Conservation (phyloP, 2,888 invertebrate species). For the Torymus auratus region DNA sequence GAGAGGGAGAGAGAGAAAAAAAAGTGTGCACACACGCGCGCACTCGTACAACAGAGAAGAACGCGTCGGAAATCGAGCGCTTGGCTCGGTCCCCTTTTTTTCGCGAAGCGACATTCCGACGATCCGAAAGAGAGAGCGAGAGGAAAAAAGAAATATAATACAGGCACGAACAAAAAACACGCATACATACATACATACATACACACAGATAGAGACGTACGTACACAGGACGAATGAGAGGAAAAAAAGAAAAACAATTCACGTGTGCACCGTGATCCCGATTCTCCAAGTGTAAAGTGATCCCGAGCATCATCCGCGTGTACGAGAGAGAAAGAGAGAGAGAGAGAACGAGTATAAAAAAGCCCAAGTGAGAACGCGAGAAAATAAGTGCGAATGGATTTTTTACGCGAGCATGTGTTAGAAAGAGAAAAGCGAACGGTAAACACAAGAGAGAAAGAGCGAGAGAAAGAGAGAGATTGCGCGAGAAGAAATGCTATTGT, state of each 20-base stretch:
- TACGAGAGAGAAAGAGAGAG: constrained; percentile 51
- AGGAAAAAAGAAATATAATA: constrained; percentile 34
- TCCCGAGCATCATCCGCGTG: constrained; percentile 53
- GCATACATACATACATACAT: constrained; percentile 1
- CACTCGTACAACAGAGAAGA: not conserved
- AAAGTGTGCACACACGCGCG: not conserved
- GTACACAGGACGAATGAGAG: too few species aligned
- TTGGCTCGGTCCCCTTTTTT: constrained; percentile 15
- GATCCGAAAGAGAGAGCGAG: constrained; percentile 40
- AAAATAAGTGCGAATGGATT: constrained; percentile 59
- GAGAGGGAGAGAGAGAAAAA: not conserved
- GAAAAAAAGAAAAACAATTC: constrained; percentile 43
- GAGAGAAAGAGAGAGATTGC: constrained; percentile 19
- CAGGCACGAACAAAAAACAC: constrained; percentile 28
- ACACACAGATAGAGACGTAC: constrained; percentile 24
- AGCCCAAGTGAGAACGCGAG: constrained; percentile 49
- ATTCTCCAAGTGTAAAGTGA: constrained; percentile 57
- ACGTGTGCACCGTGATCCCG: constrained; percentile 54
- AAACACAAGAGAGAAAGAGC: constrained; percentile 8
- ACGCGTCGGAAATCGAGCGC: constrained; percentile 41
- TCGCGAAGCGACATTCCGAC: constrained; percentile 55
- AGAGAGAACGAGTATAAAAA: constrained; percentile 41
- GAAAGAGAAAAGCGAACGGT: constrained; percentile 19
- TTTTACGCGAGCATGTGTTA: constrained; percentile 62
- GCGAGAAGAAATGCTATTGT: constrained; percentile 33